Conservation (phyloP, 2,888 invertebrate species). For the Acrocyrtus sp. region DNA sequence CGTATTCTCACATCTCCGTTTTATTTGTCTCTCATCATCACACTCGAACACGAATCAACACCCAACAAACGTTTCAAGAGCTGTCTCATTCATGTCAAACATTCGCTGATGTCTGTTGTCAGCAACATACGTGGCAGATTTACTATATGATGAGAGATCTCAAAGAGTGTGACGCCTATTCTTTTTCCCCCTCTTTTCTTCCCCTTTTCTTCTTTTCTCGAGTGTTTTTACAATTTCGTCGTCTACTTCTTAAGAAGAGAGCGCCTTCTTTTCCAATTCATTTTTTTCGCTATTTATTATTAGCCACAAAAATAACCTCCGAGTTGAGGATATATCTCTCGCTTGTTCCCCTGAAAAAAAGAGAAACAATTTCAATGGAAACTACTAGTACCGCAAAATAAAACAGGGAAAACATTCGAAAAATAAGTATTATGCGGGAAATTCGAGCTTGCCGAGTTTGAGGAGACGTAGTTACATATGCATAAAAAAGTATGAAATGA, state of each 20-base stretch:
- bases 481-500: constrained; percentile 17
- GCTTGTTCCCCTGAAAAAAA: too few species aligned
- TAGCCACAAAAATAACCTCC: not conserved
- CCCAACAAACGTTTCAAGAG: constrained; percentile 32
- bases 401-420: too few species aligned
- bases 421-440: too few species aligned
- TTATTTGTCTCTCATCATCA: not conserved
- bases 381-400: too few species aligned
- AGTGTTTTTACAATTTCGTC: not conserved
- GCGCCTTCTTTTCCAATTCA: not conserved
- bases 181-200: constrained; percentile 14
- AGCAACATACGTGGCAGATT: constrained; percentile 41
- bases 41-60: constrained; percentile 21
- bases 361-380: constrained; percentile 1
- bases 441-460: too few species aligned
- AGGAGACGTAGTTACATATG: constrained; percentile 4
- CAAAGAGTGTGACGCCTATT: constrained; percentile 41
- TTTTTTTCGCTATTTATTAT: not conserved
- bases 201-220: not conserved
- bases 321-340: not conserved
- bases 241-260: too few species aligned
- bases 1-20: constrained; percentile 1
- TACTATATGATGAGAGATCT: constrained; percentile 36
- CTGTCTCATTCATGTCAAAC: constrained; percentile 45
- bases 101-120: constrained; percentile 40